Evolutionary conservation across 2,797 vertebrate species (phyloP).

Genomic region (Harpagifer antarcticus): DNA sequence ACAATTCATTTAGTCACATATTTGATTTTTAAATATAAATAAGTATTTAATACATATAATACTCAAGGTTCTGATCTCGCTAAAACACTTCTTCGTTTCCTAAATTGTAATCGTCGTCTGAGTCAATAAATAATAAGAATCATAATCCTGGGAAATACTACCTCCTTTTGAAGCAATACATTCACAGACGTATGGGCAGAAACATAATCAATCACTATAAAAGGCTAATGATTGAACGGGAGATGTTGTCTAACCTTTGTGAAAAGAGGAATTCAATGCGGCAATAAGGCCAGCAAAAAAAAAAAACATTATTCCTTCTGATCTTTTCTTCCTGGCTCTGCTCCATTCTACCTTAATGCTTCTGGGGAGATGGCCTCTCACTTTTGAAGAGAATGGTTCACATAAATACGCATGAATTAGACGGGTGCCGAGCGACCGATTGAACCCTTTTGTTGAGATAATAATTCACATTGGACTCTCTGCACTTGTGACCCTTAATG

Average conservation of each 20-base stretch:
- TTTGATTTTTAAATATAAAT: constrained; percentile 16
- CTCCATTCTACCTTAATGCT: constrained; percentile 38
- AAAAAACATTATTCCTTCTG: constrained; percentile 51
- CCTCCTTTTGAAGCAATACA: constrained; percentile 27
- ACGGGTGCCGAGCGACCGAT: constrained; percentile 21
- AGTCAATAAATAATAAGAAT: constrained; percentile 31
- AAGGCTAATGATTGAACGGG: constrained; percentile 45
- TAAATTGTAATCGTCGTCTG: not conserved
- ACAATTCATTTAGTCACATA: not conserved
- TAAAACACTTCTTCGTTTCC: constrained; percentile 20
- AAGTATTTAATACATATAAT: constrained; percentile 1
- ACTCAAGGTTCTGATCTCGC: constrained; percentile 12
- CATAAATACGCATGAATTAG: constrained; percentile 52
- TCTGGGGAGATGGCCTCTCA: constrained; percentile 23
- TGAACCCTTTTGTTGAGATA: constrained; percentile 36
- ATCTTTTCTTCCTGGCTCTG: constrained; percentile 33
- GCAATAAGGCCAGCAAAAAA: constrained; percentile 38
- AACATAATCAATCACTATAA: constrained; percentile 54
- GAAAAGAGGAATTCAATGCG: constrained; percentile 45
- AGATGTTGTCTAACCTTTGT: constrained; percentile 46
- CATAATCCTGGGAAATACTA: constrained; percentile 40
- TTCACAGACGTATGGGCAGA: constrained; percentile 28
- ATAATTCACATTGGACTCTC: constrained; percentile 34
- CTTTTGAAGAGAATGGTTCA: constrained; percentile 49
- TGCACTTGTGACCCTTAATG: constrained; percentile 24